Base-by-base conservation (phyloP, 2,113 vertebrate species). In the Thalassoma bifasciatum region DNA sequence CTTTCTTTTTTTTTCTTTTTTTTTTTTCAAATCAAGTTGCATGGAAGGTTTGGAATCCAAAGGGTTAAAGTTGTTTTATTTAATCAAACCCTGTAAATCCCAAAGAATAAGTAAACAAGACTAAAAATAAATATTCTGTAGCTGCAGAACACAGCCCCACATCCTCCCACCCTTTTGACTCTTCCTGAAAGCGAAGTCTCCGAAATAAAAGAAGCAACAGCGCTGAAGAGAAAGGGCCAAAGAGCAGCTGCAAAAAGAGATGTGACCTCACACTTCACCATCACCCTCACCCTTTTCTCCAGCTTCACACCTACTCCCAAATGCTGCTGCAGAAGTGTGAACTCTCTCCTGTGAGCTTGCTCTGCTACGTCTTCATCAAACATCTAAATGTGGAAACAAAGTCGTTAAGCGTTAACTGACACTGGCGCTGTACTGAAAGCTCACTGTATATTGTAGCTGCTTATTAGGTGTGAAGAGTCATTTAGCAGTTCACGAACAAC, bases 241-340 rank as follows among this genome's bases (percentile, higher is more conserved):
- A 59, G 74, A 72, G 53, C 64, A 44, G 57, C 67, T 68, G 72
- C 58, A 63, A 84, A 69, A 58, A 50, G 65, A 76, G 51, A 66
- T 37, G 74, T 65, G 83, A 73, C 69, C 66, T 60, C 9, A 10
- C 72, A 62, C 78, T 19, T 67, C 69, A 37, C 21, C 36, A 46
- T 47, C 84, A 62, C 75, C 47, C 11, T 13, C 62, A 56, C 68
- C 53, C 61, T 30, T 30, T 30, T 6, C 30, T 30, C 64, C 64
- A 52, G 38, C 77, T 70, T 83, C 79, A 70, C 77, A 85, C 73
- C 59, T 56, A 8, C 57, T 46, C 64, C 50, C 80, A 66, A 79
- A 56, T 54, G 37, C 67, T 3, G 2, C 49, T 13, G 26, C n/a
- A 13, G 61, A 21, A 24, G 77, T 75, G 81, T 69, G 70, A 87